Percentiles rank a stretch among this genome's conserved stretches.
Conservation (phyloP, 2,888 invertebrate genomes). For the Sesia apiformis region DNA sequence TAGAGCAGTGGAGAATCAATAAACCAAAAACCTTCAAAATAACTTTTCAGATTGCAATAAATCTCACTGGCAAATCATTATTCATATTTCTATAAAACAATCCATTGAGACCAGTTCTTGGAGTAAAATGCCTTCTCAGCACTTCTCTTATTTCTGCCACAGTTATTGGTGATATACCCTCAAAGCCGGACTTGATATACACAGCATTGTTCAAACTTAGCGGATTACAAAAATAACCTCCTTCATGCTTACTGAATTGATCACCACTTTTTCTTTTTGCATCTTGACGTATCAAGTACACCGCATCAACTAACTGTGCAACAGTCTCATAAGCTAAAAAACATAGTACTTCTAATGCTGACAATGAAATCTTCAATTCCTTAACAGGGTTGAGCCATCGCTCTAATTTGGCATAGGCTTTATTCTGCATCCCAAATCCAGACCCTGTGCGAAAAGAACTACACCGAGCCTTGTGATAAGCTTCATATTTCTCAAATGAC, state of each 20-base stretch:
- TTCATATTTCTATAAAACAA: constrained; percentile 63
- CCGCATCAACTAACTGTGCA: constrained; percentile 89
- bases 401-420: constrained; percentile 74
- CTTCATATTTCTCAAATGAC: constrained; percentile 78
- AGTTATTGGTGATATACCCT: constrained; percentile 81
- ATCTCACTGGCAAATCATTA: constrained; percentile 49
- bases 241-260: constrained; percentile 79
- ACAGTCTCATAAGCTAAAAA: constrained; percentile 94
- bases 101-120: constrained; percentile 74
- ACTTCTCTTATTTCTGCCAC: constrained; percentile 90
- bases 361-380: constrained; percentile 75
- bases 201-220: constrained; percentile 72
- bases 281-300: constrained; percentile 87
- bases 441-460: constrained; percentile 78
- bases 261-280: constrained; percentile 79
- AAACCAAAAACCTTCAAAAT: too few species aligned
- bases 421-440: constrained; percentile 40
- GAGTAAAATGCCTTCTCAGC: constrained; percentile 80
- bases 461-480: constrained; percentile 85
- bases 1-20: too few species aligned
- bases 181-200: constrained; percentile 74
- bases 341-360: constrained; percentile 84
- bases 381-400: constrained; percentile 77
- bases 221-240: constrained; percentile 78
- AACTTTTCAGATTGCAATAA: constrained; percentile 34